Evolutionary conservation across 2,113 vertebrate species (phyloP).

Genomic region (Chionomys nivalis): DNA sequence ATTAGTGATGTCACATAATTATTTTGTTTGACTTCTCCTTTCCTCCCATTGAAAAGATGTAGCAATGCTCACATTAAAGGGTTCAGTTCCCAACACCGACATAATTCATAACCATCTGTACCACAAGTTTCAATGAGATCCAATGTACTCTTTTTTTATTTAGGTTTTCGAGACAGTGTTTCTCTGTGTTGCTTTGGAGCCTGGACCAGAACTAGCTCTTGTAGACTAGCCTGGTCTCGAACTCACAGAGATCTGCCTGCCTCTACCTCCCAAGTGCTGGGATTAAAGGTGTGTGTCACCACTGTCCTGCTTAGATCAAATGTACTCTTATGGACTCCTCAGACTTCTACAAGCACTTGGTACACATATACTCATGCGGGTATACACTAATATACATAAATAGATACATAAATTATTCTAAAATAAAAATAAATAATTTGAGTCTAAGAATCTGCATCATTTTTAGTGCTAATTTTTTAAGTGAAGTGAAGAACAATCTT

Average conservation of each 20-base stretch:
- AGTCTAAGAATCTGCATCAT: not conserved
- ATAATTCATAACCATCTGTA: not conserved
- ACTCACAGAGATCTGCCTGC: too few relatives aligned
- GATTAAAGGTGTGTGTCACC: too few relatives aligned
- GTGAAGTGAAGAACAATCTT: not conserved
- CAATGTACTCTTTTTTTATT: not conserved
- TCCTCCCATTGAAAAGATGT: not conserved
- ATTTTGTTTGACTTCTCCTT: conserved; percentile 3
- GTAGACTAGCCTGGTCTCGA: too few relatives aligned
- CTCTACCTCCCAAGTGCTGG: too few relatives aligned
- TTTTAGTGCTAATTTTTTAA: not conserved
- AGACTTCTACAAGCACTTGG: not conserved
- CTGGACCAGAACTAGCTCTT: too few relatives aligned
- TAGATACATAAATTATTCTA: not conserved
- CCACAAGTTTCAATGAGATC: too few relatives aligned
- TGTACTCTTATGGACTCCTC: not conserved
- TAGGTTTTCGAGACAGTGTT: too few relatives aligned
- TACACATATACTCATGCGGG: not conserved
- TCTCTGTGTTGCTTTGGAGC: too few relatives aligned
- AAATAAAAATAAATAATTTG: not conserved
- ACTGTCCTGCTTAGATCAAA: not conserved
- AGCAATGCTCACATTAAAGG: not conserved
- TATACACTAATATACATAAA: not conserved
- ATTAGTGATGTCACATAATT: not conserved
- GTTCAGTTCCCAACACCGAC: not conserved